These are phyloP conservation scores for Lomographa bimaculata DNA, from an alignment of 2,888 invertebrate genomes.

Conservation along the genomic window DNA sequence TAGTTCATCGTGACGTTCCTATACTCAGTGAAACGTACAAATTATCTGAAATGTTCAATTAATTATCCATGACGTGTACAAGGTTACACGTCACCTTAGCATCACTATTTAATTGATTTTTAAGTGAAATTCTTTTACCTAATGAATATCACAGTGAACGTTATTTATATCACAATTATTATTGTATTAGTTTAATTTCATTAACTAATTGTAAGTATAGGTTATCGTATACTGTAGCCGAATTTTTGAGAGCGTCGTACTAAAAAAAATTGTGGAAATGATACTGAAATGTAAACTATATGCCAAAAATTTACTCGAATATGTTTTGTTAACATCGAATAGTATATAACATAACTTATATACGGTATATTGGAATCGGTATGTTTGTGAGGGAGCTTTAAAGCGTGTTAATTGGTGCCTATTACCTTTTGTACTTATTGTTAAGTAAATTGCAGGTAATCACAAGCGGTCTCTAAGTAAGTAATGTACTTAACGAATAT, in stretches of 20 bases:
- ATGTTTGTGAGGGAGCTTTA: slow-evolving; percentile 40
- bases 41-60: slow-evolving; percentile 42
- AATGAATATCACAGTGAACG: slow-evolving; percentile 32
- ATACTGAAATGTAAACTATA: slow-evolving; percentile 27
- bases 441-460: slow-evolving; percentile 41
- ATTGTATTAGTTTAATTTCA: slow-evolving; percentile 44
- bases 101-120: slow-evolving; percentile 38
- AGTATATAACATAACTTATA: too few relatives aligned
- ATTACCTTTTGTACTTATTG: slow-evolving; percentile 53
- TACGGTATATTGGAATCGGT: too few relatives aligned
- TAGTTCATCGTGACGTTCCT: slow-evolving; percentile 45
- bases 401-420: slow-evolving; percentile 50
- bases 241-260: slow-evolving; percentile 43
- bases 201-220: slow-evolving; percentile 54
- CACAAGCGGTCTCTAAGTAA: slow-evolving; percentile 19
- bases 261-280: too few relatives aligned
- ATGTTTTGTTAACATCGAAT: slow-evolving; percentile 16
- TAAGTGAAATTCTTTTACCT: slow-evolving; percentile 44
- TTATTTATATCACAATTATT: slow-evolving; percentile 40
- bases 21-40: slow-evolving; percentile 43
- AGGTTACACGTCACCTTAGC: slow-evolving; percentile 10
- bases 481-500: slow-evolving; percentile 30
- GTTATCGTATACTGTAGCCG: slow-evolving; percentile 45
- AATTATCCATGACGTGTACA: slow-evolving; percentile 28
- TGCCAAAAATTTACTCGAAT: slow-evolving; percentile 34